These are phyloP conservation scores for Cataglyphis hispanica DNA, from an alignment of 1,140 invertebrate genomes.

Conservation along the genomic window DNA sequence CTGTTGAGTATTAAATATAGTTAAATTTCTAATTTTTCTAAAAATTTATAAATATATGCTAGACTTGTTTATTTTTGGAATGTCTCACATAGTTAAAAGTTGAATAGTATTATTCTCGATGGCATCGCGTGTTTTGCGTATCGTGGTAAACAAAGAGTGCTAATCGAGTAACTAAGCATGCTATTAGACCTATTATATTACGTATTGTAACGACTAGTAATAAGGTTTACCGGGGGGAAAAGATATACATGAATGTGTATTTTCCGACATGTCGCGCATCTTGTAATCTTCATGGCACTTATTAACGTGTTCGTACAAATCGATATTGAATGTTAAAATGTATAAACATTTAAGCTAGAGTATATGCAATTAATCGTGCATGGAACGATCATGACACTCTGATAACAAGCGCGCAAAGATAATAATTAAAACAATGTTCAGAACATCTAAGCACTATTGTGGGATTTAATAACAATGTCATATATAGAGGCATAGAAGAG, in stretches of 20 bases:
- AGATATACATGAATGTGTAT: background rate
- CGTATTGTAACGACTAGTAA: constrained; percentile 14
- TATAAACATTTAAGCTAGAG: background rate
- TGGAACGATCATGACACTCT: constrained; percentile 1
- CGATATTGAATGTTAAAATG: constrained; percentile 26
- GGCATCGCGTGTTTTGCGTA: constrained; percentile 47
- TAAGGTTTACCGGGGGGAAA: background rate
- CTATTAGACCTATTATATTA: constrained; percentile 39
- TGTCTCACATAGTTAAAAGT: background rate
- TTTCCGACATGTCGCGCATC: constrained; percentile 33
- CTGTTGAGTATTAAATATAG: too few species aligned
- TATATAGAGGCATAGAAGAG: background rate
- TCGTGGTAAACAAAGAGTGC: constrained; percentile 40
- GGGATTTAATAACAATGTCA: background rate
- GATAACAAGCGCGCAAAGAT: constrained; percentile 20
- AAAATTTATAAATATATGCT: too few species aligned
- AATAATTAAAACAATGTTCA: constrained; percentile 20
- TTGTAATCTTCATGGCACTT: constrained; percentile 31
- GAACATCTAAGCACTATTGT: background rate
- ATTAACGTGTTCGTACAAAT: constrained; percentile 17
- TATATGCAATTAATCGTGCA: background rate
- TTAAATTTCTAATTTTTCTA: too few species aligned
- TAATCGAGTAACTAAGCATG: constrained; percentile 39
- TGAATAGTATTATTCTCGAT: background rate
- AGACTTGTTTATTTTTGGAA: too few species aligned